Conservation (phyloP, 2,888 invertebrate genomes). For the Sericinus montela region DNA sequence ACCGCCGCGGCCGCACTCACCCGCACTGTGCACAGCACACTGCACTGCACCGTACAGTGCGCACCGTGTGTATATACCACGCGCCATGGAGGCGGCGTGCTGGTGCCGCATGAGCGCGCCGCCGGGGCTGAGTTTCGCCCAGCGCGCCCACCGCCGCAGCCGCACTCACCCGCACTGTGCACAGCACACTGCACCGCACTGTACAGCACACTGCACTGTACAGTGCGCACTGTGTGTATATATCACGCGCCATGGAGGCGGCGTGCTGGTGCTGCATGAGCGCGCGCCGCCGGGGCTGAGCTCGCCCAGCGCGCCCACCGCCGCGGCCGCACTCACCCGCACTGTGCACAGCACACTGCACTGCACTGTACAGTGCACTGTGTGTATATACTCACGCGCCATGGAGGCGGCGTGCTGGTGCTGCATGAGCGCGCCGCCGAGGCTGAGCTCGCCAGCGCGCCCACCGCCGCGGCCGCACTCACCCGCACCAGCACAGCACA, state of each 20-base stretch:
- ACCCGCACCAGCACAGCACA: too few relatives aligned
- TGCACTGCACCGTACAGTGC: neutral
- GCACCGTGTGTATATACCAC: conserved; percentile 59
- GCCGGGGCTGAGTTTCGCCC: conserved; percentile 58
- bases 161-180: conserved; percentile 90
- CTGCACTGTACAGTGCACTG: too few relatives aligned
- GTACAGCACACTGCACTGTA: too few relatives aligned
- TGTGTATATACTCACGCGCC: conserved; percentile 77
- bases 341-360: too few relatives aligned
- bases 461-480: neutral
- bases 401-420: conserved; percentile 87
- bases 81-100: conserved; percentile 85
- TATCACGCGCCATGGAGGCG: conserved; percentile 83
- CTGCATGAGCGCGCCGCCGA: conserved; percentile 94
- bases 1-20: conserved; percentile 39
- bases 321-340: too few relatives aligned
- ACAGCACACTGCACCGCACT: neutral
- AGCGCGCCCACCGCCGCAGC: conserved; percentile 75
- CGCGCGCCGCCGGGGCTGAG: conserved; percentile 82
- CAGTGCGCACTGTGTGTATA: conserved; percentile 56
- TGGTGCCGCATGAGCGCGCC: conserved; percentile 94
- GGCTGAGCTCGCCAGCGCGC: conserved; percentile 74
- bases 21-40: too few relatives aligned
- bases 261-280: conserved; percentile 91
- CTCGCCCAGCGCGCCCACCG: conserved; percentile 77